Evolutionary conservation across 1,140 invertebrate species (phyloP).

Genomic region (Danaus melanippus): DNA sequence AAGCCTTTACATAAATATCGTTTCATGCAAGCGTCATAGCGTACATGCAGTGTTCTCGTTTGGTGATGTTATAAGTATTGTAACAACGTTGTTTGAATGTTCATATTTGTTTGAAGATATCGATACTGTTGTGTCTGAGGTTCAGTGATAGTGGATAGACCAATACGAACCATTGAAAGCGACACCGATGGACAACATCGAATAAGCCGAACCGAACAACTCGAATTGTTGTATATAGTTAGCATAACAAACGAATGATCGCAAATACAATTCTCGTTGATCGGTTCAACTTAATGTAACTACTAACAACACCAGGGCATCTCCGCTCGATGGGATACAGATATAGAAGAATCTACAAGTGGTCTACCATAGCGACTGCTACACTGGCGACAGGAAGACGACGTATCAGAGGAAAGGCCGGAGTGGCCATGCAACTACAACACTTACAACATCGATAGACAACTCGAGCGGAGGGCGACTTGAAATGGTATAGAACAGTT

Average conservation of each 20-base stretch:
- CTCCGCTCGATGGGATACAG: conserved; percentile 62
- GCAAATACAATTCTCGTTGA: conserved; percentile 17
- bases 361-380: conserved; percentile 64
- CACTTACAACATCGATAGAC: conserved; percentile 67
- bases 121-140: conserved; percentile 39
- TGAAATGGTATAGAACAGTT: conserved; percentile 62
- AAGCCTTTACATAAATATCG: conserved; percentile 55
- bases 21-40: conserved; percentile 62
- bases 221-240: conserved; percentile 3
- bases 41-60: conserved; percentile 57
- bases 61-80: conserved; percentile 23
- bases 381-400: conserved; percentile 60
- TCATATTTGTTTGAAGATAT: conserved; percentile 13
- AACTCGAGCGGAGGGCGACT: conserved; percentile 63
- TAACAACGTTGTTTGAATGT: conserved; percentile 37
- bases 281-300: conserved; percentile 52
- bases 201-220: conserved; percentile 49
- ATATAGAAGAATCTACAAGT: conserved; percentile 68
- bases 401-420: conserved; percentile 59
- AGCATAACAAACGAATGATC: conserved; percentile 5
- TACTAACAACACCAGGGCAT: conserved; percentile 59
- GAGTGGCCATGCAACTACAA: conserved; percentile 67
- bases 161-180: conserved; percentile 68
- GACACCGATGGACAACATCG: conserved; percentile 69
- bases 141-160: conserved; percentile 59